Base-by-base conservation (phyloP, 2,113 vertebrate genomes). In the Gyps fulvus region DNA sequence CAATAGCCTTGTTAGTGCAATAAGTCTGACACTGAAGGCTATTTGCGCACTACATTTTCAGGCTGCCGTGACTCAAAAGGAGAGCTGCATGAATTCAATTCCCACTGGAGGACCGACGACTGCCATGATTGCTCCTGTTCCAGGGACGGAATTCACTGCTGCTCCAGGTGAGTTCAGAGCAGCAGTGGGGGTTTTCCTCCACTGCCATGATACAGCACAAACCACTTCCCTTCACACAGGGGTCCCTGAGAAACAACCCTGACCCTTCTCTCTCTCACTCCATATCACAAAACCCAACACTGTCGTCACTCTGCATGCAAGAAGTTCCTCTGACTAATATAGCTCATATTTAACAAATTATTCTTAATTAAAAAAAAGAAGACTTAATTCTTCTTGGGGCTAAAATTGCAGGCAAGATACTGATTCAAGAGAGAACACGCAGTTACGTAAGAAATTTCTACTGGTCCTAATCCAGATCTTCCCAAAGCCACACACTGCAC, bases 81-180 rank as follows among this genome's bases (percentile, higher is more conserved):
- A 76, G 6, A 72, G 9, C 34, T 77, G 17, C 95, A 80, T 42
- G 7, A 80, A 73, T 90, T 96, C 38, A 20, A 0, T 57, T 88
- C 95, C 20, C 1, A 1, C 0, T 96, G 96, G 96, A 94, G 7
- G n/a, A 79, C 23, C 0, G 4, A 29, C 0, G 1, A 90, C 19
- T 96, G 92, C 17, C 0, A 29, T 1, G 54, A 83, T 11, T 96
- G 96, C 45, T 77, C 3, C 40, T 97, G 93, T 54, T 14, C 1
- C 29, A 31, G 0, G 5, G 0, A 0, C 0, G 87, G 81, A 72
- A 94, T 94, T 7, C 0, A 0, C 0, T 96, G 95, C 82, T 97
- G 96, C 31, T 4, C 47, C 13, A 26, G 6, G 93, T 94, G 29
- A 96, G 95, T 62, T 80, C 40, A 72, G 57, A 77, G 59, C 22